Percentiles rank a stretch among this genome's conserved stretches.
These are phyloP conservation scores for Intellagama lesueurii DNA, from an alignment of 2,797 vertebrate species.

Conservation along the genomic window DNA sequence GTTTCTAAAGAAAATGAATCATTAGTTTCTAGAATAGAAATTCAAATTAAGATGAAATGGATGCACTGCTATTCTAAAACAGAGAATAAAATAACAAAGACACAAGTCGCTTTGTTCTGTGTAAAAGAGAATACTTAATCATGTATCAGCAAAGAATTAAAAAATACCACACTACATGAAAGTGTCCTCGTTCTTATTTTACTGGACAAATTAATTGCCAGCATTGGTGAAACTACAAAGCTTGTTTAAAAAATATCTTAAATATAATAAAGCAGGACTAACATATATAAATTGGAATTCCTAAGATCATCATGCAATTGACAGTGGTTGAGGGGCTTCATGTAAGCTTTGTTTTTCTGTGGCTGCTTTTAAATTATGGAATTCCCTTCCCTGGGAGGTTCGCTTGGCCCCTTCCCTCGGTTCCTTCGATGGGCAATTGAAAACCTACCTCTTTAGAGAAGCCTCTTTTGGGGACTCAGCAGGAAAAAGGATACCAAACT, in stretches of 20 bases:
- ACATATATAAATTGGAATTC: conserved; percentile 39
- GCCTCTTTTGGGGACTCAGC: too few relatives aligned
- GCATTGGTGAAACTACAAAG: conserved; percentile 69
- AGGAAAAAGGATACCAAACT: not conserved
- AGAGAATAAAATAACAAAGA: conserved; percentile 65
- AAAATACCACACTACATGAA: conserved; percentile 70
- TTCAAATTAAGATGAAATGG: conserved; percentile 70
- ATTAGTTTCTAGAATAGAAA: conserved; percentile 65
- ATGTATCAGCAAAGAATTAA: conserved; percentile 72
- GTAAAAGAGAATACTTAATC: conserved; percentile 76
- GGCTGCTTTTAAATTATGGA: too few relatives aligned
- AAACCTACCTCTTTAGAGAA: too few relatives aligned
- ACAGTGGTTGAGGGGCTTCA: conserved; percentile 40
- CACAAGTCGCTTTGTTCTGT: conserved; percentile 70
- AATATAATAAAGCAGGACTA: conserved; percentile 64
- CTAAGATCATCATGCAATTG: conserved; percentile 35
- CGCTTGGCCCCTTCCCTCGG: too few relatives aligned
- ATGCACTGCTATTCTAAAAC: conserved; percentile 66
- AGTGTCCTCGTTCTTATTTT: conserved; percentile 63
- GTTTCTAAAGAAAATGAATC: conserved; percentile 53
- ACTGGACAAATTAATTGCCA: conserved; percentile 72
- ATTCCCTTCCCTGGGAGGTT: too few relatives aligned
- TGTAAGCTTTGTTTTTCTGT: conserved; percentile 7
- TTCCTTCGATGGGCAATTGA: too few relatives aligned
- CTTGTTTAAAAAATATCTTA: conserved; percentile 33